phyloP scores from a whole-genome alignment of 37 sponge, comb jelly and placozoan genomes.

The Geodia barretti region DNA sequence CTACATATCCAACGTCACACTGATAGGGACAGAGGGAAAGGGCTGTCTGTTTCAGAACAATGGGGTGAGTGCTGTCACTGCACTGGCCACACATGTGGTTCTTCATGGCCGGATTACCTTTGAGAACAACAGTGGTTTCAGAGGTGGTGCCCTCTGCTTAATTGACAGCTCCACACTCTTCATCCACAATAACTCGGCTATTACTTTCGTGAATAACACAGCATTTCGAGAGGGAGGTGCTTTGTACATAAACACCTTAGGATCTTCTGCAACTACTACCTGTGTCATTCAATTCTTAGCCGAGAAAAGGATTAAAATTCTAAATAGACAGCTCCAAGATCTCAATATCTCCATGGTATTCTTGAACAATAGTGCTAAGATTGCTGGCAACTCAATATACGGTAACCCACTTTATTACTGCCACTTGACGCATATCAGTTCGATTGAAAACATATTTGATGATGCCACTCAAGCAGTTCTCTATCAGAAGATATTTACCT shows the following conservation, averaged over 20 bases:
- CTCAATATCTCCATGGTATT: conserved; percentile 10
- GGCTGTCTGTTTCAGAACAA: conserved; percentile 17
- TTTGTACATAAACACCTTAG: conserved; percentile 31
- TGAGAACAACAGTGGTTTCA: conserved; percentile 17
- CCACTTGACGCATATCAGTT: conserved; percentile 22
- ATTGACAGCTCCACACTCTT: conserved; percentile 18
- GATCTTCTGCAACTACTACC: background rate
- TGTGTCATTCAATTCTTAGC: conserved; percentile 32
- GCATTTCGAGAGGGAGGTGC: conserved; percentile 32
- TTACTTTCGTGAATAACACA: conserved; percentile 5
- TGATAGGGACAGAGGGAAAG: conserved; percentile 9
- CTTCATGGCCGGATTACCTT: conserved; percentile 25
- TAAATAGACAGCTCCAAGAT: background rate
- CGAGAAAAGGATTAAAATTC: background rate
- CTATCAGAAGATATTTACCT: conserved; percentile 6
- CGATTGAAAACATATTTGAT: background rate
- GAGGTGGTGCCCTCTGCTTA: conserved; percentile 34
- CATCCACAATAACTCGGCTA: conserved; percentile 11
- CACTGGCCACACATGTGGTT: background rate
- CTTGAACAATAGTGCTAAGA: conserved; percentile 9
- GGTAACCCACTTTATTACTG: conserved; percentile 45
- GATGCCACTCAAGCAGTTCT: background rate
- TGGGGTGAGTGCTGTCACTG: conserved; percentile 13
- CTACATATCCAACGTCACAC: conserved; percentile 3
- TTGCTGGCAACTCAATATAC: conserved; percentile 45